Base-by-base conservation (phyloP, 2,797 vertebrate genomes). In the Erethizon dorsatum region DNA sequence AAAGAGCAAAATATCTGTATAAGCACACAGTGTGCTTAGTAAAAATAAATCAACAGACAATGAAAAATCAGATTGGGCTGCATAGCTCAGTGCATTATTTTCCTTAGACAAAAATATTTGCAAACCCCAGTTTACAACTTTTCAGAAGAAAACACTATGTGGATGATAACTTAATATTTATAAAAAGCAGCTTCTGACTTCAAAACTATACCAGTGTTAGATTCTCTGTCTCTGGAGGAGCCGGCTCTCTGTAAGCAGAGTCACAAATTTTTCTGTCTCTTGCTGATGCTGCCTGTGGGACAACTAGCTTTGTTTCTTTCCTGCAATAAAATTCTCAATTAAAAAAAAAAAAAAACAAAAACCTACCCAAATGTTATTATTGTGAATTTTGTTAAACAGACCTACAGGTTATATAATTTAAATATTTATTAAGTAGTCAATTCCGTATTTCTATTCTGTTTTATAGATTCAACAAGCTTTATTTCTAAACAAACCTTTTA, bases 401-500 rank as follows among this genome's bases (percentile, higher is more conserved):
- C 28, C 9, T 77, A 63, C 5, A 73, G 78, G 26, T 26, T 86
- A 54, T 22, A 77, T 31, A 63, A 67, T 83, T 71, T 59, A 90
- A 94, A 65, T 78, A 67, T 78, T 63, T 92, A 92, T 37, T 52
- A 83, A 83, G 45, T 59, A 61, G 56, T 75, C 69, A 59, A 17
- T 57, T n/a, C 24, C 33, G 26, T 47, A 31, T 52, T 90, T 67
- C 20, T 85, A 85, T 67, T 91, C 31, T 52, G 41, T 41, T 57
- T 94, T 86, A 90, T 26, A 59, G 41, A 90, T 24, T 94, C 41
- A 78, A 77, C 91, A 94, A 86, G 37, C 41, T 71, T 37, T 87
- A 90, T 65, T 95, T 94, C 65, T 83, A 47, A 84, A 80, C 20
- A 71, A 92, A 67, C n/a, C 45, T 92, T 75, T 88, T 50, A 89